These are phyloP conservation scores for Psittacara wagleri DNA, from an alignment of 2,113 vertebrate species.

Conservation along the genomic window DNA sequence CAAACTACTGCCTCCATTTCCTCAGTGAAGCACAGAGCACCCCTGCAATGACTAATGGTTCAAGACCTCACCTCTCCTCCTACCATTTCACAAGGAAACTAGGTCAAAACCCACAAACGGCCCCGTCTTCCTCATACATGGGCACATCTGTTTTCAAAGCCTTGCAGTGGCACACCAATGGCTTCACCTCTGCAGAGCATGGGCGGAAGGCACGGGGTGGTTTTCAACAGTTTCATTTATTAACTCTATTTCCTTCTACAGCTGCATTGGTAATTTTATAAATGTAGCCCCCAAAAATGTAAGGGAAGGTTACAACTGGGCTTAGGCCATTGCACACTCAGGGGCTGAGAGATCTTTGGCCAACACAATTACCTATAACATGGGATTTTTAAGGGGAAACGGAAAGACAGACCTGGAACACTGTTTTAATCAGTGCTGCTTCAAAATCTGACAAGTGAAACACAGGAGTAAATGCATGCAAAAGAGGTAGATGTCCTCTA, in stretches of 20 bases:
- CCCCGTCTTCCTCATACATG: accelerated
- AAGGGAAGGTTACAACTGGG: not conserved
- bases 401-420: not conserved
- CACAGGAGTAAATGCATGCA: accelerated
- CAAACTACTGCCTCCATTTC: not conserved
- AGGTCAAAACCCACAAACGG: not conserved
- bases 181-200: not conserved
- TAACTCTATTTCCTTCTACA: not conserved
- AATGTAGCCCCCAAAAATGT: not conserved
- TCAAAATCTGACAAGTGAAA: not conserved
- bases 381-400: not conserved
- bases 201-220: accelerated
- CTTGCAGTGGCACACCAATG: not conserved
- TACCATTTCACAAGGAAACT: not conserved
- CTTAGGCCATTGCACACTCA: not conserved
- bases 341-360: not conserved
- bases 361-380: not conserved
- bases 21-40: not conserved
- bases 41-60: accelerated
- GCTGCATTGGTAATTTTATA: accelerated
- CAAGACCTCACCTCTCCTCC: not conserved
- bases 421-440: not conserved
- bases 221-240: not conserved
- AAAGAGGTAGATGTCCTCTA: not conserved
- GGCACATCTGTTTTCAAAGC: not conserved